phyloP scores from a whole-genome alignment of 2,888 invertebrate genomes.

The Agrotis exclamationis region DNA sequence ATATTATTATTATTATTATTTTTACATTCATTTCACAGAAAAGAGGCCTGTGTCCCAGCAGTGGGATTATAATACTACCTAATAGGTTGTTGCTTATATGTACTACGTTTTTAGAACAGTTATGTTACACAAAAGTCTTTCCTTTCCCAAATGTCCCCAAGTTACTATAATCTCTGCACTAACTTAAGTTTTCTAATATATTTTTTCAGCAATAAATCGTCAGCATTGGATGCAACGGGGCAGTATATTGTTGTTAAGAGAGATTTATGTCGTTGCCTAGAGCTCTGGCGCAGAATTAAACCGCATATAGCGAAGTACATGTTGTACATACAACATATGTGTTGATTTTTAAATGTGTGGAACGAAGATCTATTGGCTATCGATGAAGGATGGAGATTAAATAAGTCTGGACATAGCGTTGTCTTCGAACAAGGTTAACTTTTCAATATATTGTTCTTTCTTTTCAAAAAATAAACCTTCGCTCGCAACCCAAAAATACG shows the following conservation, averaged over 20 bases:
- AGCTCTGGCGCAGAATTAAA: constrained; percentile 69
- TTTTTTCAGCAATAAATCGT: constrained; percentile 59
- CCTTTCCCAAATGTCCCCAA: background rate
- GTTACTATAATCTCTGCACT: constrained; percentile 7
- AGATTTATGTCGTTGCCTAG: constrained; percentile 69
- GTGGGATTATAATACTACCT: too few relatives aligned
- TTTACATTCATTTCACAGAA: too few relatives aligned
- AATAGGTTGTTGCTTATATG: too few relatives aligned
- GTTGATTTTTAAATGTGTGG: constrained; percentile 33
- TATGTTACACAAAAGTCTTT: too few relatives aligned
- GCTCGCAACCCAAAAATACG: too few relatives aligned
- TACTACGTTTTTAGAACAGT: too few relatives aligned
- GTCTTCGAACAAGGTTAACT: background rate
- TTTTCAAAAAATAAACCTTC: too few relatives aligned
- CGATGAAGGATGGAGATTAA: background rate
- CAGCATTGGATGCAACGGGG: constrained; percentile 55
- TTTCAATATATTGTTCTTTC: too few relatives aligned
- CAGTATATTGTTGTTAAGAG: constrained; percentile 72
- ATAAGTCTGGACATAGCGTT: background rate
- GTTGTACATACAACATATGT: constrained; percentile 17
- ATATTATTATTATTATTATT: too few relatives aligned
- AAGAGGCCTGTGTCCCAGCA: too few relatives aligned
- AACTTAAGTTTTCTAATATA: constrained; percentile 41
- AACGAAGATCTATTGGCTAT: constrained; percentile 22
- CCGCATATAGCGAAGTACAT: constrained; percentile 43